Evolutionary conservation across 2,888 invertebrate species (phyloP).

Genomic region (Anorthoa munda): DNA sequence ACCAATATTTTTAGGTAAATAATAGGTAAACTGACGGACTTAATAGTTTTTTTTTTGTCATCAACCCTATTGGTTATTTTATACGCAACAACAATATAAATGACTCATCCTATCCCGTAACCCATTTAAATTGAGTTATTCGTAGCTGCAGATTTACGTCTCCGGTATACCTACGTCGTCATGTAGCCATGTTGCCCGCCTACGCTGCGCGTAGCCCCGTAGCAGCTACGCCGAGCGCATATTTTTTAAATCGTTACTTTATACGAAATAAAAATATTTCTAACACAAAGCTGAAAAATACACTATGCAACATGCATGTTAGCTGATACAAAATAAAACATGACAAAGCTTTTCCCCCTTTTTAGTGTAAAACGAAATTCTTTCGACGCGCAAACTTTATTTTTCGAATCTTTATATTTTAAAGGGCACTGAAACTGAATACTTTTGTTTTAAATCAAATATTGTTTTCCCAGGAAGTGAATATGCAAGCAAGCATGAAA

Average conservation of each 20-base stretch:
- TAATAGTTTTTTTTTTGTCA: too few relatives aligned
- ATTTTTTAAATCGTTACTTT: constrained; percentile 15
- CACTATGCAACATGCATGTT: neutral
- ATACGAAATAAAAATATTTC: neutral
- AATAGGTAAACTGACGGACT: too few relatives aligned
- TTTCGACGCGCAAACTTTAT: neutral
- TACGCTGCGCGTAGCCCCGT: constrained; percentile 41
- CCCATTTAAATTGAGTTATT: constrained; percentile 8
- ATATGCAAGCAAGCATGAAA: neutral
- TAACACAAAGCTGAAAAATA: constrained; percentile 15
- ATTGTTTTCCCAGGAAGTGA: neutral
- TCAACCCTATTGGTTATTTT: neutral
- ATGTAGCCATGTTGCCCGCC: constrained; percentile 29
- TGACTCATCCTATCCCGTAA: neutral
- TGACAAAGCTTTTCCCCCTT: constrained; percentile 18
- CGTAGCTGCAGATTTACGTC: constrained; percentile 18
- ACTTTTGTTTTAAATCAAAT: neutral
- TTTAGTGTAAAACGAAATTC: neutral
- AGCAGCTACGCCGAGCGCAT: constrained; percentile 14
- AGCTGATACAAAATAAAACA: constrained; percentile 25
- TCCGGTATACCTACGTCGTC: constrained; percentile 9
- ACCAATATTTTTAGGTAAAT: too few relatives aligned
- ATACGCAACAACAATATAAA: neutral
- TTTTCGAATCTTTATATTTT: constrained; percentile 2
- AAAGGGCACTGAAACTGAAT: neutral